phyloP scores from a whole-genome alignment of 2,113 vertebrate genomes.

The Lophotis ruficrista region DNA sequence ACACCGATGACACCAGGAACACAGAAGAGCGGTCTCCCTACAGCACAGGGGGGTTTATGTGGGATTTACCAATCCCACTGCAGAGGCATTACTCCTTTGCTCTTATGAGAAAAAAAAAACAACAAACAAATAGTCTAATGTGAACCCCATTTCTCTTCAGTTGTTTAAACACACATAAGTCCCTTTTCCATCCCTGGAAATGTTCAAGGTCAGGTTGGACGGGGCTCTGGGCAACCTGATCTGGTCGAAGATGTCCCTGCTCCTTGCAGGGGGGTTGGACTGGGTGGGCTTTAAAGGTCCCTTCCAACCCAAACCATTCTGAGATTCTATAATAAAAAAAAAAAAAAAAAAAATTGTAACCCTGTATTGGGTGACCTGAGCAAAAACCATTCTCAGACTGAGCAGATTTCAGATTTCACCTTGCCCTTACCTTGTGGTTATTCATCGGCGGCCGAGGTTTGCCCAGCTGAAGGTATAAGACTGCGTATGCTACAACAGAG shows the following conservation, averaged over 20 bases:
- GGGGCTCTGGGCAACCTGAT: too few relatives aligned
- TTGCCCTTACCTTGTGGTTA: fast-evolving
- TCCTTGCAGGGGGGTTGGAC: too few relatives aligned
- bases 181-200: background rate
- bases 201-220: too few relatives aligned
- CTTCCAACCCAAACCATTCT: too few relatives aligned
- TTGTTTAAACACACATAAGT: background rate
- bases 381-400: background rate
- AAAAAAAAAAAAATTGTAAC: background rate
- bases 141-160: background rate
- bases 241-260: too few relatives aligned
- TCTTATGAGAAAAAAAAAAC: background rate
- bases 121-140: fast-evolving
- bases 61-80: background rate
- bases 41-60: background rate
- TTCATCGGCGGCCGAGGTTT: background rate
- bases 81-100: background rate
- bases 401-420: background rate
- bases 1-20: fast-evolving
- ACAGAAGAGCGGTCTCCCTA: background rate
- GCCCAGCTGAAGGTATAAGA: background rate
- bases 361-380: background rate
- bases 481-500: fast-evolving
- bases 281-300: too few relatives aligned
- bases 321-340: too few relatives aligned